Evolutionary conservation across 1,140 invertebrate species (phyloP), one percentile per base, ranked within the genome.

Genomic region (Stenopsyche tienmushanensis): DNA sequence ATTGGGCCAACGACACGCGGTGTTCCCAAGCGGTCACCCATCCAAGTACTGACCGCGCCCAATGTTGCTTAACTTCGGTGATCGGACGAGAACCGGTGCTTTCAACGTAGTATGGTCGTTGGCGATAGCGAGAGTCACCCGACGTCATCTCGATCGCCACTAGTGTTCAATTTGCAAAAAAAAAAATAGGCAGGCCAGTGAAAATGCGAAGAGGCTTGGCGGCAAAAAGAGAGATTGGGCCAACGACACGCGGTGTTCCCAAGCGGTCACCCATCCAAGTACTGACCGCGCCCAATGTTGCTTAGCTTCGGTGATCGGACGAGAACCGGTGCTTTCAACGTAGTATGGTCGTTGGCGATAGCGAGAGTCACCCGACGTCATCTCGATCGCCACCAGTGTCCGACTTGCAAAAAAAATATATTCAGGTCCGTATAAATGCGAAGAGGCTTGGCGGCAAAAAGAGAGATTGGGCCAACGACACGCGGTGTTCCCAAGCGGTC

Each of bases 211-310:
- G n/a, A n/a, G n/a, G n/a, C n/a, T n/a, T n/a, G n/a, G n/a, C n/a
- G 8, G n/a, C n/a, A n/a, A n/a, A n/a, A n/a, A n/a, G n/a, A n/a
- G n/a, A n/a, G n/a, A n/a, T 39, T 41, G 3, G 60, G 65, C 65
- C 65, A 66, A 66, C 65, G 50, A 39, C 65, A 66, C 58, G 57
- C 58, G 65, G 65, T 66, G 58, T 66, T 62, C 58, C 57, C 57
- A 66, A 66, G 65, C 65, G 65, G 65, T 66, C 65, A 66, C 65
- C 65, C 65, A 66, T 62, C 65, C 65, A 66, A 66, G 65, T 66
- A 66, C 65, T 66, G 45, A 49, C 65, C 65, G 65, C 57, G 65
- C 58, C 65, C 58, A 66, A 66, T 66, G 65, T 62, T 66, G 65
- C 58, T 62, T 66, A 66, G 62, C 65, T 66, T 66, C 58, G 65